Conservation (phyloP, 2,888 invertebrate species). For the Lasius platythorax region DNA sequence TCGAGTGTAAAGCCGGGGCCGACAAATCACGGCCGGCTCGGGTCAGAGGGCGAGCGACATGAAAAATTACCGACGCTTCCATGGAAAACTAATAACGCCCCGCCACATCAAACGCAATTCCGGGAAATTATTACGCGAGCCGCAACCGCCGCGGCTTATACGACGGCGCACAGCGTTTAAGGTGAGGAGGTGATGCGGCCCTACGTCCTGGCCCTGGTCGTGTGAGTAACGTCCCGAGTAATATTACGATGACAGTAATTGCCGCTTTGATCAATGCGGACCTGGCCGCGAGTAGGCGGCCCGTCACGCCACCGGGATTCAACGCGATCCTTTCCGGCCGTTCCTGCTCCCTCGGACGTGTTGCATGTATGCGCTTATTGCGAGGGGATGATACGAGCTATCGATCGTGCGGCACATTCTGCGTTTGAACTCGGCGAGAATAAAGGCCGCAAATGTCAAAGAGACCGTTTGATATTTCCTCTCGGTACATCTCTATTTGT, state of each 20-base stretch:
- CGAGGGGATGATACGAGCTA: conserved; percentile 45
- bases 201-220: conserved; percentile 70
- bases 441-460: conserved; percentile 36
- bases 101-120: conserved; percentile 79
- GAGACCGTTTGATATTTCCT: conserved; percentile 11
- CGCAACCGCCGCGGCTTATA: conserved; percentile 60
- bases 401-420: conserved; percentile 33
- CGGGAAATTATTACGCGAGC: conserved; percentile 79
- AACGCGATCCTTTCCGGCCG: conserved; percentile 74
- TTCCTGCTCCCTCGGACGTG: conserved; percentile 59
- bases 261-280: conserved; percentile 84
- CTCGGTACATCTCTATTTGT: not conserved
- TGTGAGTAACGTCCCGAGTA: conserved; percentile 83
- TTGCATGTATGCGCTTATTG: conserved; percentile 41
- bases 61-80: conserved; percentile 75
- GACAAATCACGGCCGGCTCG: conserved; percentile 70
- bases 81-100: conserved; percentile 79
- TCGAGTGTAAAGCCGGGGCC: conserved; percentile 55
- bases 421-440: conserved; percentile 9
- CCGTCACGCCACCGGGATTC: conserved; percentile 77
- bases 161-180: conserved; percentile 67
- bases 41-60: conserved; percentile 68
- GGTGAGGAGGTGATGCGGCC: conserved; percentile 58
- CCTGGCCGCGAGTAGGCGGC: conserved; percentile 79
- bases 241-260: conserved; percentile 85